Base-by-base conservation (phyloP, 2,113 vertebrate genomes). In the Hymenochirus boettgeri region DNA sequence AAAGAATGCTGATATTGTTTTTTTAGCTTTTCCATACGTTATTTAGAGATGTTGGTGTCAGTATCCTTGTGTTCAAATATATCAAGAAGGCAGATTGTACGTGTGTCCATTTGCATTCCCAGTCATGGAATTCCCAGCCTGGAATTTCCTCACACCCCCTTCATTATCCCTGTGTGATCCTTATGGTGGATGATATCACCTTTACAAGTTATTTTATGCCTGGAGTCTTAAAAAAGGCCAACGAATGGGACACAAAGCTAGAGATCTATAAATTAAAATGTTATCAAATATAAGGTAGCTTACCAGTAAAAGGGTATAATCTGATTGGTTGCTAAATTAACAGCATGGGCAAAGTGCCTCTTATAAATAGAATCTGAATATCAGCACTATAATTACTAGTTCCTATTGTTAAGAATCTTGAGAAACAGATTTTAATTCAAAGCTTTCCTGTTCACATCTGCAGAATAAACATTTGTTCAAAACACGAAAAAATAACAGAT, bases 61-160 rank as follows among this genome's bases (percentile, higher is more conserved):
- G 71, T 65, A 77, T 75, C 74, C 74, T 61, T 76, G 75, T 74
- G 69, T 71, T 63, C 56, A 86, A 77, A 74, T 66, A 77, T 73
- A 75, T 75, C 1, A 0, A 25, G 73, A 71, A 84, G 80, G 82
- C 75, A 85, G 79, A 76, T 82, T 76, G 74, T 84, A 84, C 85
- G 83, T 59, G 72, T 61, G 71, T 83, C 69, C 26, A 70, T 75
- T 74, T 62, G 78, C 85, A 87, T 86, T 87, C 85, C 77, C 83
- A 50, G 63, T 51, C 72, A 72, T 81, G 79, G 84, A 87, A 87
- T 89, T 79, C 1, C n/a, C 58, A 61, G 56, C 58, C 72, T 73
- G 70, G 75, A 72, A 79, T 69, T 71, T 62, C 71, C 54, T 35
- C 33, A 73, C 72, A 75, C 65, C 70, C 74, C 77, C 81, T 60